Evolutionary conservation across 1,140 invertebrate genomes (phyloP), one percentile per base, ranked within the genome.

Genomic region (Drosophila repleta): DNA sequence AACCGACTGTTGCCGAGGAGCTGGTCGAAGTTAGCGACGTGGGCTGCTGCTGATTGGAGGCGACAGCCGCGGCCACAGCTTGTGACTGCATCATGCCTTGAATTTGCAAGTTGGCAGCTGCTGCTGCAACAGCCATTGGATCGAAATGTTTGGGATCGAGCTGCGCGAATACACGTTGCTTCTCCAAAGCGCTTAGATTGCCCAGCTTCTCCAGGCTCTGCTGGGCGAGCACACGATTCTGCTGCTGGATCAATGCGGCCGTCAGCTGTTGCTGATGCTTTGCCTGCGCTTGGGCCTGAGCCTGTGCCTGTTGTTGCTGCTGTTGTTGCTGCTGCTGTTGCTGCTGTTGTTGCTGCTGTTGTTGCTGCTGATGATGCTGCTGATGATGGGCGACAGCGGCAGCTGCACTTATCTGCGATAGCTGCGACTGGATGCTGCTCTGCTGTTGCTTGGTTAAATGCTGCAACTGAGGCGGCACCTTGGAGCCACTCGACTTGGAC

Each of bases 191-290:
- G 2, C 92, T 92, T 15, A 92, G 64, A 52, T 75, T 92, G 71
- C 93, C 93, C 13, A 93, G 92, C 76, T 94, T 94, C 55, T 94
- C 93, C 13, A 94, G 81, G 63, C 93, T 94, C 72, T 94, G 93
- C 73, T 94, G 93, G 18, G 93, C 93, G 13, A 93, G 92, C 4
- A 93, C 93, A 15, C 93, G 91, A 87, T 93, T 93, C 57, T 94
- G 93, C 78, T 94, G 93, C 61, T 94, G 93, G 46, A 93, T 92
- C n/a, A 94, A 84, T 3, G 93, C 92, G 1, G 93, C 93, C n/a
- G 93, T 92, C 13, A 93, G 91, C 45, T 92, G 91, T 62, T 91
- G 90, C 37, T 91, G 90, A 52, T 91, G 90, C 17, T 91, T 89
- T 20, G 82, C 83, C 46, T 87, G 57, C 4, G 76, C 76, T 55